These are phyloP conservation scores for Nysson spinosus DNA, from an alignment of 2,888 invertebrate species.

Conservation along the genomic window DNA sequence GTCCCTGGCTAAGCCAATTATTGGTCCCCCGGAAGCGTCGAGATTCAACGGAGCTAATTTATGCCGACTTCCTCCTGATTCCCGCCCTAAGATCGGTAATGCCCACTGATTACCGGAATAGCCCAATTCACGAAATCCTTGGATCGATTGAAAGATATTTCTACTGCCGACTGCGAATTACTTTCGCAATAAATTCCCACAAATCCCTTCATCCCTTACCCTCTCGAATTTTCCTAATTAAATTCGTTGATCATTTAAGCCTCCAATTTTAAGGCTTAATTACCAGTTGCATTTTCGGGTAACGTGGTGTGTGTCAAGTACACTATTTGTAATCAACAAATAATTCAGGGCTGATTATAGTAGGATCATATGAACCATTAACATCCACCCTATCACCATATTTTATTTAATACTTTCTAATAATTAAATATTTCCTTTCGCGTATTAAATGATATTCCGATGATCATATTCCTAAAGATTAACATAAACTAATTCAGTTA, in stretches of 20 bases:
- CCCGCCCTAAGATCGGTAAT: slow-evolving; percentile 25
- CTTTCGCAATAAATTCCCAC: background rate
- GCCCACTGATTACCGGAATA: slow-evolving; percentile 34
- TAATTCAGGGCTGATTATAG: too few relatives aligned
- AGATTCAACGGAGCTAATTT: slow-evolving; percentile 67
- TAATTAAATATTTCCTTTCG: too few relatives aligned
- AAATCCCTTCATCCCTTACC: background rate
- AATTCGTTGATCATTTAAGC: background rate
- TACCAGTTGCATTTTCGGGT: too few relatives aligned
- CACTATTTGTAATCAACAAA: too few relatives aligned
- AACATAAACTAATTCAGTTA: too few relatives aligned
- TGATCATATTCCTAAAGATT: too few relatives aligned
- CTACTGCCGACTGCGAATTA: background rate
- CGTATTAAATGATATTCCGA: too few relatives aligned
- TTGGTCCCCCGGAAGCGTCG: slow-evolving; percentile 62
- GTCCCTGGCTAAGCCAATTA: slow-evolving; percentile 70
- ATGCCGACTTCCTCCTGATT: slow-evolving; percentile 50
- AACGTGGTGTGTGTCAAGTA: too few relatives aligned
- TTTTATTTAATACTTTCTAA: too few relatives aligned
- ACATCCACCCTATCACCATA: too few relatives aligned
- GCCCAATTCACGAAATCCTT: slow-evolving; percentile 11
- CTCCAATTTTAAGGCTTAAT: background rate
- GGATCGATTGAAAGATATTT: slow-evolving; percentile 4
- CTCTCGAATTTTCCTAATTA: background rate
- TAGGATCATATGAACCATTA: too few relatives aligned